phyloP scores from a whole-genome alignment of 2,797 vertebrate genomes.

The Macrochelys suwanniensis region DNA sequence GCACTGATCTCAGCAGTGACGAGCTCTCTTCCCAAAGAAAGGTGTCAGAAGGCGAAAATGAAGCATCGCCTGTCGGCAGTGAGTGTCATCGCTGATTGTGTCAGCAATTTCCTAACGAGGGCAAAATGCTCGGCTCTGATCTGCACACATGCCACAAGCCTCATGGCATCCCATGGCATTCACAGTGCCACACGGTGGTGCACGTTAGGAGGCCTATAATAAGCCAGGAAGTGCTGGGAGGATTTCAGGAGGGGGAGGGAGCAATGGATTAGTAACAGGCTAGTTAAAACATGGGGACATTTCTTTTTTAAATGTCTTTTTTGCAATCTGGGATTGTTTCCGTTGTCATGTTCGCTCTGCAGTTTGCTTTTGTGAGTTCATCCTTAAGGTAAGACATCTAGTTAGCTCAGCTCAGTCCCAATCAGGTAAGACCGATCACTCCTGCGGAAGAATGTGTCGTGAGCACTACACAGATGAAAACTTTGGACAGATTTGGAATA shows the following conservation, averaged over 20 bases:
- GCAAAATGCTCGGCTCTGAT: neutral
- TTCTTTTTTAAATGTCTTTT: neutral
- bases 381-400: neutral
- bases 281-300: conserved; percentile 4
- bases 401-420: conserved; percentile 18
- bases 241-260: rapidly evolving
- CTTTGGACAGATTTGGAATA: neutral
- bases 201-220: neutral
- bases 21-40: conserved; percentile 47
- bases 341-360: neutral
- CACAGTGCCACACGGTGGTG: rapidly evolving
- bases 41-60: neutral
- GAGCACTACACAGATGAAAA: conserved; percentile 36
- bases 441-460: conserved; percentile 27
- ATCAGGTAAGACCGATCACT: conserved; percentile 22
- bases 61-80: neutral
- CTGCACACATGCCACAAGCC: rapidly evolving
- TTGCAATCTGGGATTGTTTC: neutral
- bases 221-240: neutral
- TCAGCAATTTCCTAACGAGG: neutral
- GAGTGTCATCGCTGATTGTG: neutral
- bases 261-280: neutral
- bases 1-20: neutral
- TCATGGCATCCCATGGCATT: rapidly evolving
- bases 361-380: conserved; percentile 10